These are phyloP conservation scores for Nomada fucata DNA, from an alignment of 2,888 invertebrate genomes.

Conservation along the genomic window DNA sequence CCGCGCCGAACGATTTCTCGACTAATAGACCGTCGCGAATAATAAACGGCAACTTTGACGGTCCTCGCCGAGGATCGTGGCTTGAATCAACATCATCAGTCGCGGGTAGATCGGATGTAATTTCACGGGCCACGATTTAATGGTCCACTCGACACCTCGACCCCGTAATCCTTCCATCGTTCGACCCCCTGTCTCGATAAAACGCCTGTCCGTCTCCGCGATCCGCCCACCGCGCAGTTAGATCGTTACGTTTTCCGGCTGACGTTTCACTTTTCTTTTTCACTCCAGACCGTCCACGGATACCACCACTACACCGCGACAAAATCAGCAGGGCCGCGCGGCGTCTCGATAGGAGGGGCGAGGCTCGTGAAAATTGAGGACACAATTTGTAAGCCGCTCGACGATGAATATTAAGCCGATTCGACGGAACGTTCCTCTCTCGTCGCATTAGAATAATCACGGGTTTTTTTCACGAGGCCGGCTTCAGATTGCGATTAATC, in stretches of 20 bases:
- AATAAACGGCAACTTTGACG: slow-evolving; percentile 55
- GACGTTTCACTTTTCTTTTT: slow-evolving; percentile 16
- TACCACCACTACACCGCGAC: neutral
- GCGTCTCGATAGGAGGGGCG: neutral
- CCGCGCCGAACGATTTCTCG: slow-evolving; percentile 34
- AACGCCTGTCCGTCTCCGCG: slow-evolving; percentile 11
- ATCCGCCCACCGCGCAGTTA: neutral
- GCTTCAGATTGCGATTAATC: neutral
- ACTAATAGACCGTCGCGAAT: slow-evolving; percentile 48
- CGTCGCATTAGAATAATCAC: slow-evolving; percentile 53
- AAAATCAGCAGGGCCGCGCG: neutral
- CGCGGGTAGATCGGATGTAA: slow-evolving; percentile 63
- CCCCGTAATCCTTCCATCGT: slow-evolving; percentile 34
- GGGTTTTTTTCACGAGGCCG: neutral
- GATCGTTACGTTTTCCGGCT: slow-evolving; percentile 22
- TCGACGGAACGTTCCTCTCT: slow-evolving; percentile 20
- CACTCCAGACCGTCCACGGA: neutral
- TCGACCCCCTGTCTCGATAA: slow-evolving; percentile 18
- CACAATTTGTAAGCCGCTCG: slow-evolving; percentile 62
- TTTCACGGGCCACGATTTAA: slow-evolving; percentile 68
- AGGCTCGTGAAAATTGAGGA: slow-evolving; percentile 63
- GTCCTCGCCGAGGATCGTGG: slow-evolving; percentile 30
- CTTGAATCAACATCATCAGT: slow-evolving; percentile 69
- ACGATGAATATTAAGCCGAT: slow-evolving; percentile 51
- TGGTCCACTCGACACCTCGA: slow-evolving; percentile 67